Percentiles rank a stretch among this genome's conserved stretches.
phyloP scores from a whole-genome alignment of 1,140 invertebrate genomes.

The Cataglyphis hispanica region DNA sequence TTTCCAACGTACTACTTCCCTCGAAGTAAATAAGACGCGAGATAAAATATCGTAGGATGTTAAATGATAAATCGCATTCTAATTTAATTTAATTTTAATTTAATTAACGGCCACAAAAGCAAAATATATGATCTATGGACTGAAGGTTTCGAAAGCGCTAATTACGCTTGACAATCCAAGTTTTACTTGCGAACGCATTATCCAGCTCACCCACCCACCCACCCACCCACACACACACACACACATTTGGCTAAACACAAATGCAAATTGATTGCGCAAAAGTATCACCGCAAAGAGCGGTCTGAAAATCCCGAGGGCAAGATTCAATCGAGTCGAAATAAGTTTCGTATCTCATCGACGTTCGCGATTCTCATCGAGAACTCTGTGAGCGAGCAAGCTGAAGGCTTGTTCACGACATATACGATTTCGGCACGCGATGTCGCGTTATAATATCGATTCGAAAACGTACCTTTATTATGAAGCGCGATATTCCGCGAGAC shows the following conservation, averaged over 20 bases:
- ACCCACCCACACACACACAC: too few species aligned
- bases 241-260: constrained; percentile 42
- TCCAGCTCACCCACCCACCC: too few species aligned
- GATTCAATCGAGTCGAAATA: not conserved
- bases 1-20: not conserved
- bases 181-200: not conserved
- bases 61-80: not conserved
- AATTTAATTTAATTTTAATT: not conserved
- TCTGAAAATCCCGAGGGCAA: constrained; percentile 47
- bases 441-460: constrained; percentile 33
- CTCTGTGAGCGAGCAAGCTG: not conserved
- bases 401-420: not conserved
- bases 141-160: not conserved
- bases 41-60: not conserved
- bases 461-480: not conserved
- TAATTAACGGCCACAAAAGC: too few species aligned
- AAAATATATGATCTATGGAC: not conserved
- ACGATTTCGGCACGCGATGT: constrained; percentile 3
- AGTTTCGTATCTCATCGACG: constrained; percentile 59
- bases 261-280: constrained; percentile 69
- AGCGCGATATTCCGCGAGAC: not conserved
- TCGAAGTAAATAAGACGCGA: not conserved
- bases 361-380: constrained; percentile 28
- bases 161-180: not conserved
- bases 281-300: constrained; percentile 65